Evolutionary conservation across 1,140 invertebrate species (phyloP).

Genomic region (Gonatopus flavifemur): DNA sequence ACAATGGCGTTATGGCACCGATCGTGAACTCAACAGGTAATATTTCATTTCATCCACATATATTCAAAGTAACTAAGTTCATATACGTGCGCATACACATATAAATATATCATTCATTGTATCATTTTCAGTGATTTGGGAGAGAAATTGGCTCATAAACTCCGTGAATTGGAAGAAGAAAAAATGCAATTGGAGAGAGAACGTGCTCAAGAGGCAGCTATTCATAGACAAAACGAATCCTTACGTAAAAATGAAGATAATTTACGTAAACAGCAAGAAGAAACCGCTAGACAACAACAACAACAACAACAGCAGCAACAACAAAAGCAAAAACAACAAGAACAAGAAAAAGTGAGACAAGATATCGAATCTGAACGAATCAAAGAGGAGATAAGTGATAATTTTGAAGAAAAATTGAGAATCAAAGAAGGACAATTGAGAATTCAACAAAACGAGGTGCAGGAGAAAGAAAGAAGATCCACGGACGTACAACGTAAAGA

Average conservation of each 20-base stretch:
- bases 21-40: slow-evolving; percentile 48
- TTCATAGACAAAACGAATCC: slow-evolving; percentile 44
- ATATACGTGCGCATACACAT: slow-evolving; percentile 3
- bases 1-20: slow-evolving; percentile 59
- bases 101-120: slow-evolving; percentile 4
- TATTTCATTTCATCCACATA: too few relatives aligned
- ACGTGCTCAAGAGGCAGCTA: slow-evolving; percentile 45
- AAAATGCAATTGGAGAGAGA: slow-evolving; percentile 58
- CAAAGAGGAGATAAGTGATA: slow-evolving; percentile 25
- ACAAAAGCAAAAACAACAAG: not conserved
- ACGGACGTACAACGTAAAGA: slow-evolving; percentile 45
- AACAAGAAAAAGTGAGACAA: slow-evolving; percentile 6
- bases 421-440: slow-evolving; percentile 38
- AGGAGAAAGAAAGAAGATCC: slow-evolving; percentile 38
- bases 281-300: slow-evolving; percentile 35
- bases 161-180: slow-evolving; percentile 60
- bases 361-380: slow-evolving; percentile 13
- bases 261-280: slow-evolving; percentile 44
- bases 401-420: slow-evolving; percentile 36
- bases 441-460: slow-evolving; percentile 35
- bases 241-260: slow-evolving; percentile 52
- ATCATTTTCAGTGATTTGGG: slow-evolving; percentile 46
- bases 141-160: slow-evolving; percentile 60
- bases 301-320: slow-evolving; percentile 15
- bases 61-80: too few relatives aligned